Evolutionary conservation across 1,140 invertebrate species (phyloP).

Genomic region (Drosophila repleta): DNA sequence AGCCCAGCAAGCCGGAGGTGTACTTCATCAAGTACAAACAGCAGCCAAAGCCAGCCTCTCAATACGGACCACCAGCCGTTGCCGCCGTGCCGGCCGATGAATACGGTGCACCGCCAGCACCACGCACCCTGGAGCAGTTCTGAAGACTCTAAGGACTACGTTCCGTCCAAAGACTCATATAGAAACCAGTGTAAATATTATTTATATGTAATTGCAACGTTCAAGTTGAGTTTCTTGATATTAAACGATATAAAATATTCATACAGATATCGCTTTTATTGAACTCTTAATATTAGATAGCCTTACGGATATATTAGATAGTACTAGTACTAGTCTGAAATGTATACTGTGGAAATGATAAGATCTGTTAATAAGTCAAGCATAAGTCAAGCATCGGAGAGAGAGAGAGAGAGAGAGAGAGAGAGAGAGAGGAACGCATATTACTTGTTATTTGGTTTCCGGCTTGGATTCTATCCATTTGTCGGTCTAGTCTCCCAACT

Average conservation of each 20-base stretch:
- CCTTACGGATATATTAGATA: not conserved
- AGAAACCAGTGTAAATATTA: slow-evolving; percentile 58
- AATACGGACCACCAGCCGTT: slow-evolving; percentile 74
- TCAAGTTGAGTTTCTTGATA: slow-evolving; percentile 37
- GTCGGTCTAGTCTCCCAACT: too few relatives aligned
- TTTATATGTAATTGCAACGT: slow-evolving; percentile 48
- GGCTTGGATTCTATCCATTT: too few relatives aligned
- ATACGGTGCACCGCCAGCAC: slow-evolving; percentile 74
- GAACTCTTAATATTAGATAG: too few relatives aligned
- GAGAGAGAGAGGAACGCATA: too few relatives aligned
- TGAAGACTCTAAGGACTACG: slow-evolving; percentile 34
- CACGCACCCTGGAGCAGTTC: slow-evolving; percentile 70
- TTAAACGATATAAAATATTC: slow-evolving; percentile 48
- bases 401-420: too few relatives aligned
- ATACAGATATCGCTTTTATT: not conserved
- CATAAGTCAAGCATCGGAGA: too few relatives aligned
- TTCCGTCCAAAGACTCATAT: slow-evolving; percentile 4
- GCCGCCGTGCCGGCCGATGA: slow-evolving; percentile 71
- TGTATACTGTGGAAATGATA: too few relatives aligned
- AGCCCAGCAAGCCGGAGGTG: slow-evolving; percentile 86
- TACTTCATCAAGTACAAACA: slow-evolving; percentile 87
- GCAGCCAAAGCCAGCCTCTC: slow-evolving; percentile 65
- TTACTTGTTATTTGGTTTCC: too few relatives aligned
- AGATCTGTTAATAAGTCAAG: too few relatives aligned
- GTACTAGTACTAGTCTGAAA: not conserved